Evolutionary conservation across 2,113 vertebrate genomes (phyloP).

Genomic region (Gobio gobio): DNA sequence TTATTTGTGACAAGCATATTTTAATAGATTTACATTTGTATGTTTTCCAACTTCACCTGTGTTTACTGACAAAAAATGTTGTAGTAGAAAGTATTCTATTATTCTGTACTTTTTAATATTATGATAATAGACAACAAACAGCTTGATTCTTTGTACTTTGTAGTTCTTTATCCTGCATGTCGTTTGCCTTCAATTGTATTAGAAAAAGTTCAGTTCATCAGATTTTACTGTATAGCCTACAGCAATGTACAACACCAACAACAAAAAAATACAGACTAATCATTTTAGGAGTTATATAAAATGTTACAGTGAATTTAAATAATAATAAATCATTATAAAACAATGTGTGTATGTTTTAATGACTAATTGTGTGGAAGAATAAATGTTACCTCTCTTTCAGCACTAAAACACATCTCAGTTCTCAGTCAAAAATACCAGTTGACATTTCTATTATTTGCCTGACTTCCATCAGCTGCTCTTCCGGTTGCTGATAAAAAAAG

Average conservation of each 20-base stretch:
- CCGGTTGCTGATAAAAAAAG: neutral
- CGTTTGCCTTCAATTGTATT: neutral
- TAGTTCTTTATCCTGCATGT: neutral
- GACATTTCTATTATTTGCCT: neutral
- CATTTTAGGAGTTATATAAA: no score
- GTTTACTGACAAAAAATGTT: neutral
- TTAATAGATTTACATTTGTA: neutral
- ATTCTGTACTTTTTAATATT: neutral
- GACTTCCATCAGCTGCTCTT: neutral
- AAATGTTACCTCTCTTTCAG: neutral
- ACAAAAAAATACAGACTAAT: no score
- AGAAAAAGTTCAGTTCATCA: neutral
- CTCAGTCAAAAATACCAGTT: neutral
- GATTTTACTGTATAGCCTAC: neutral
- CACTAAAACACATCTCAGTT: neutral
- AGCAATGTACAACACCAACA: neutral
- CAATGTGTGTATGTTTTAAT: neutral
- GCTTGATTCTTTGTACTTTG: neutral
- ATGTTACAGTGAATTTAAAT: neutral
- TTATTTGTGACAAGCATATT: neutral
- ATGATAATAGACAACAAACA: neutral
- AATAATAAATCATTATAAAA: neutral
- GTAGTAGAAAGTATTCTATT: neutral
- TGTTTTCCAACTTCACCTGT: neutral
- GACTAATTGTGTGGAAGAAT: neutral